phyloP scores from a whole-genome alignment of 2,888 invertebrate genomes.

The Protonemura montana region DNA sequence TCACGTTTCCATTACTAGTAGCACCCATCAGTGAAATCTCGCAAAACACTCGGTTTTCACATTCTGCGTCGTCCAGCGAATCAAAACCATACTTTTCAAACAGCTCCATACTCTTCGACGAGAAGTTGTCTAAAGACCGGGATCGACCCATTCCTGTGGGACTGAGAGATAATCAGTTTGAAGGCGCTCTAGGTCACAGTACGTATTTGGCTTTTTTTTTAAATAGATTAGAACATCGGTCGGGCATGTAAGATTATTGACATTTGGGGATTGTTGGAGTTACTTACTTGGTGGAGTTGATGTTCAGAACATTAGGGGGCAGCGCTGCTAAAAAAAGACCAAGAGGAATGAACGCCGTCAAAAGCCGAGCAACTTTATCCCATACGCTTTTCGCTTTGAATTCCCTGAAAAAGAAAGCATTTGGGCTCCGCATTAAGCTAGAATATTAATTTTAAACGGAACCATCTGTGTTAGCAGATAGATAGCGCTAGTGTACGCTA shows the following conservation, averaged over 20 bases:
- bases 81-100: conserved; percentile 56
- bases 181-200: too few species aligned
- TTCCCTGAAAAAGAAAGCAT: conserved; percentile 31
- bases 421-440: too few species aligned
- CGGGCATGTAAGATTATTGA: too few species aligned
- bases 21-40: conserved; percentile 52
- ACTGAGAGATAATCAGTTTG: too few species aligned
- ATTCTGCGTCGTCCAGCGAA: conserved; percentile 51
- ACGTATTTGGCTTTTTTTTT: too few species aligned
- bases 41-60: conserved; percentile 57
- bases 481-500: too few species aligned
- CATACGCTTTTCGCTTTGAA: conserved; percentile 55
- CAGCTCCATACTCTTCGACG: conserved; percentile 55
- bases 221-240: too few species aligned
- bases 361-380: conserved; percentile 69
- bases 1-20: conserved; percentile 47
- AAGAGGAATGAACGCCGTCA: conserved; percentile 74
- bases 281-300: conserved; percentile 58
- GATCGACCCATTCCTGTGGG: conserved; percentile 7
- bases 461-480: too few species aligned
- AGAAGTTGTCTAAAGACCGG: background rate
- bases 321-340: conserved; percentile 75
- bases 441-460: too few species aligned
- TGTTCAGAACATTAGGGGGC: conserved; percentile 71
- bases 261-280: too few species aligned